These are phyloP conservation scores for Polymixis lichenea DNA, from an alignment of 2,888 invertebrate genomes.

Conservation along the genomic window DNA sequence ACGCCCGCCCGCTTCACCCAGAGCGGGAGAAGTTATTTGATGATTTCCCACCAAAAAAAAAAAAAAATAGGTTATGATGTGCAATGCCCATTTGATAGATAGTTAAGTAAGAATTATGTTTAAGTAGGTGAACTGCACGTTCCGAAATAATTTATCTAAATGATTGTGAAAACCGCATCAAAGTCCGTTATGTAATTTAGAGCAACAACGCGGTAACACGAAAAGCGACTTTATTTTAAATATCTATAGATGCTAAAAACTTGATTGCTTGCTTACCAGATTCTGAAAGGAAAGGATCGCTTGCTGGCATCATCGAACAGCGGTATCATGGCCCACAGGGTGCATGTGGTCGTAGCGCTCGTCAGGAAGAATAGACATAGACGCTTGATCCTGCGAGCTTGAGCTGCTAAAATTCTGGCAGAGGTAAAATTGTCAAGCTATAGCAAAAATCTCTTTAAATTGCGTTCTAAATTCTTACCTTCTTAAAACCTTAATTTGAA, in stretches of 20 bases:
- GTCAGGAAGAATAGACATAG: constrained; percentile 79
- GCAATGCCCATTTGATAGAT: neutral
- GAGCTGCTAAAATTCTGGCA: constrained; percentile 74
- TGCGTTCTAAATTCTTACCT: neutral
- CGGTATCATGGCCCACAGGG: constrained; percentile 83
- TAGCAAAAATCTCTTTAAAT: neutral
- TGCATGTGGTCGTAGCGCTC: constrained; percentile 79
- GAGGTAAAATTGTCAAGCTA: neutral
- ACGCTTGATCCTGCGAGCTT: constrained; percentile 75
- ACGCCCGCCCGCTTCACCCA: no score
- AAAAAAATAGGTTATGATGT: neutral
- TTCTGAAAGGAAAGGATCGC: constrained; percentile 82
- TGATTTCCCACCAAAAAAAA: no score
- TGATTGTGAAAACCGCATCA: no score
- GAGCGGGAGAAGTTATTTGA: no score
- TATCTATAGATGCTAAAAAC: neutral
- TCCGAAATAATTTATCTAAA: no score
- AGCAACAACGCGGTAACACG: no score
- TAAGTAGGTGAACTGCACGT: no score
- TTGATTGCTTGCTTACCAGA: constrained; percentile 77
- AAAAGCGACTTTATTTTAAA: no score
- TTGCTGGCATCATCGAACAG: constrained; percentile 77
- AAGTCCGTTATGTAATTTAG: no score
- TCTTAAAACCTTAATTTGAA: neutral
- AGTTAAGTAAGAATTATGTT: no score